Evolutionary conservation across 2,797 vertebrate genomes (phyloP).

Genomic region (Coregonus sp.): DNA sequence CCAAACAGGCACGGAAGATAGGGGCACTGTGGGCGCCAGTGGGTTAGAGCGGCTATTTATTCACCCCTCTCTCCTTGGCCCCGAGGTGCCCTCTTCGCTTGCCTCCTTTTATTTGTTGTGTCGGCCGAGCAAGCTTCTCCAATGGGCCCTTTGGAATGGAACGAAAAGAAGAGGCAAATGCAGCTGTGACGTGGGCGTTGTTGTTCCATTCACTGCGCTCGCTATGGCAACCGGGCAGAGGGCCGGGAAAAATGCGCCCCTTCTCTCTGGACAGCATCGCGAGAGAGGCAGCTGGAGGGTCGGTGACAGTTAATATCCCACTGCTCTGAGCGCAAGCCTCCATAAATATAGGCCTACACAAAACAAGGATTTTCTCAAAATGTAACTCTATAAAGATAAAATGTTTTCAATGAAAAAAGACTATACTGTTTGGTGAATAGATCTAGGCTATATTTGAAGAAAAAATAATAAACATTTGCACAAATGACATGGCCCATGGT

Average conservation of each 20-base stretch:
- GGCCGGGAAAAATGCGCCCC: slow-evolving; percentile 85
- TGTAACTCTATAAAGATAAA: not conserved
- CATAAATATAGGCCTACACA: not conserved
- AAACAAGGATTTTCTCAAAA: slow-evolving; percentile 2
- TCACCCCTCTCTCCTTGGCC: slow-evolving; percentile 66
- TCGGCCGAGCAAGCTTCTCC: slow-evolving; percentile 68
- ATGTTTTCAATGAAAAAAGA: not conserved
- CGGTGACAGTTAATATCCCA: slow-evolving; percentile 28
- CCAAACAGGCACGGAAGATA: slow-evolving; percentile 67
- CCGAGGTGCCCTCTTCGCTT: slow-evolving; percentile 66
- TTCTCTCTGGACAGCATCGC: slow-evolving; percentile 85
- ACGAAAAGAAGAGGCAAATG: slow-evolving; percentile 78
- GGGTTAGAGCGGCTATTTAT: slow-evolving; percentile 61
- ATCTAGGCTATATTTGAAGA: not conserved
- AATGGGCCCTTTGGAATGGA: slow-evolving; percentile 74
- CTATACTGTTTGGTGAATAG: not conserved
- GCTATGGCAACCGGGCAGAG: slow-evolving; percentile 93
- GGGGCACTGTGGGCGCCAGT: slow-evolving; percentile 38
- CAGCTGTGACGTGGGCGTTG: slow-evolving; percentile 89
- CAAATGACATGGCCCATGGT: not conserved
- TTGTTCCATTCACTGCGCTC: slow-evolving; percentile 87
- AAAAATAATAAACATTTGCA: not conserved
- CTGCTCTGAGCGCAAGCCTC: slow-evolving; percentile 20
- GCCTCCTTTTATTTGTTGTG: slow-evolving; percentile 75
- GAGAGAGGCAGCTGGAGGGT: slow-evolving; percentile 69